Base-by-base conservation (phyloP, 2,797 vertebrate species). In the Taenioides sp. region DNA sequence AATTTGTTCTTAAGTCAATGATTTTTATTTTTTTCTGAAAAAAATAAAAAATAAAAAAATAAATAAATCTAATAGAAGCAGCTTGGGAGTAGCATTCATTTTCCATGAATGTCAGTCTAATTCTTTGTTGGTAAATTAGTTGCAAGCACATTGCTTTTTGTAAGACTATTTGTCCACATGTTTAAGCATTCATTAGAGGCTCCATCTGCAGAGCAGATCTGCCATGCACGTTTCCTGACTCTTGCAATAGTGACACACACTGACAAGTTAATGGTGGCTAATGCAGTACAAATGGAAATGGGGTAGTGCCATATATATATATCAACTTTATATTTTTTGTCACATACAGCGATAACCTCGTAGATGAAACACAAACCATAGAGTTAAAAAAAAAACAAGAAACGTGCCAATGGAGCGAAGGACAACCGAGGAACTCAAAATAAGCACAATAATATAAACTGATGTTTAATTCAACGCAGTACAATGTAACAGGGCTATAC, bases 361-460 rank as follows among this genome's bases (percentile, higher is more conserved):
- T 28, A 61, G 28, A 12, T 67, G 31, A 40, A 59, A 1, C 17
- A 49, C 58, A 37, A 28, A 69, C 62, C 57, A 69, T 0, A 63
- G 3, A 78, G 50, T 25, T 43, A 76, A 75, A 54, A 70, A 65
- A 69, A 4, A 28, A 28, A 28, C 27, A 31, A 31, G 5, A 31
- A 31, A 31, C 37, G 2, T 25, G 10, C 6, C 12, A 69, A 43
- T 31, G 43, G 6, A 72, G 69, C 73, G 6, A 78, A 69, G 3
- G 22, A 9, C 69, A 79, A 74, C 70, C n/a, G 34, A 59, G 67
- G 3, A 69, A 34, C 65, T 67, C 61, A 27, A 2, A 73, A 70
- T 5, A 31, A 55, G 65, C 11, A 69, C 55, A 74, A 63, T 20
- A 71, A 64, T 27, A 80, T 7, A 12, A 71, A 67, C 7, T 60